phyloP scores from a whole-genome alignment of 2,888 invertebrate species.

The Cheilosia vernalis region DNA sequence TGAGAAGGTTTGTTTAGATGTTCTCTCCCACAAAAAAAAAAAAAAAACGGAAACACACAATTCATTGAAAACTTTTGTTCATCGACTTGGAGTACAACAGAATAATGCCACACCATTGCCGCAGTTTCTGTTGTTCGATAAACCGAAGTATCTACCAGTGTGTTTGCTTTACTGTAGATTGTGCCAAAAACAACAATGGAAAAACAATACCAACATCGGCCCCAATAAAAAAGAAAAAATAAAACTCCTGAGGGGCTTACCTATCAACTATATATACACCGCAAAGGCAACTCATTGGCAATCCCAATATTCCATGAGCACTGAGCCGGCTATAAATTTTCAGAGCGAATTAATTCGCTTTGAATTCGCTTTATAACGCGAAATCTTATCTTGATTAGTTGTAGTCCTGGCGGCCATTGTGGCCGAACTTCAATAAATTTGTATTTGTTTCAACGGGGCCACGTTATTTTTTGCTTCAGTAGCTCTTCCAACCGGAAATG shows the following conservation, averaged over 20 bases:
- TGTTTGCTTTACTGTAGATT: constrained; percentile 17
- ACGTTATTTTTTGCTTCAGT: constrained; percentile 64
- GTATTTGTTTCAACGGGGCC: constrained; percentile 67
- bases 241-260: constrained; percentile 25
- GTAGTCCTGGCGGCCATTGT: constrained; percentile 64
- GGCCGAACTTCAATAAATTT: constrained; percentile 69
- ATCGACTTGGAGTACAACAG: constrained; percentile 29
- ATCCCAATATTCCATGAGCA: constrained; percentile 32
- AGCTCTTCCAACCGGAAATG: constrained; percentile 51
- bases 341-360: constrained; percentile 67
- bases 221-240: constrained; percentile 21
- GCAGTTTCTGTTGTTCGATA: constrained; percentile 10
- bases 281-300: constrained; percentile 35
- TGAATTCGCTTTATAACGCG: constrained; percentile 69
- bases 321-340: constrained; percentile 70
- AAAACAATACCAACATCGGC: constrained; percentile 13
- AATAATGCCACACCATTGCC: constrained; percentile 13
- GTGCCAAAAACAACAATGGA: background rate
- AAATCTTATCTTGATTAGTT: constrained; percentile 75
- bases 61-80: constrained; percentile 63
- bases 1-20: constrained; percentile 56
- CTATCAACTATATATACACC: constrained; percentile 17
- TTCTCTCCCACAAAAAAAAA: constrained; percentile 2
- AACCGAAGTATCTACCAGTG: constrained; percentile 6
- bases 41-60: constrained; percentile 16